A percentile compares a stretch with the other conserved stretches of the same genome.
phyloP scores from a whole-genome alignment of 2,113 vertebrate genomes.

The Suncus etruscus region DNA sequence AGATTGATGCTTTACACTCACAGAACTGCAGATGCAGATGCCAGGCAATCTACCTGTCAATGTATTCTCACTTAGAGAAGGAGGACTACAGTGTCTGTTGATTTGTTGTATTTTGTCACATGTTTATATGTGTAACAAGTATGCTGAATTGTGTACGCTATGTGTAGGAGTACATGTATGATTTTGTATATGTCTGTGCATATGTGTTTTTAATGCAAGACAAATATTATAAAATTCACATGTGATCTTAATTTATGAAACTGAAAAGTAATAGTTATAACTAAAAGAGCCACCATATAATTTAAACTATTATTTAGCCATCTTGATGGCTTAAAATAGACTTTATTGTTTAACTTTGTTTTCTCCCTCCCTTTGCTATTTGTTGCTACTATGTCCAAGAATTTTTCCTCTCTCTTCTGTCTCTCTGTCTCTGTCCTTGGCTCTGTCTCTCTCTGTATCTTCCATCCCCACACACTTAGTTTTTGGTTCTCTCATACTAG shows the following conservation, averaged over 20 bases:
- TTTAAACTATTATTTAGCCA: not conserved
- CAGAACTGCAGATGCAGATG: not conserved
- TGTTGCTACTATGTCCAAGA: too few species aligned
- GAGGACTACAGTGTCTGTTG: not conserved
- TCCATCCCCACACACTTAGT: too few species aligned
- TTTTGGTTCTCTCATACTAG: too few species aligned
- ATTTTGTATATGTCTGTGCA: too few species aligned
- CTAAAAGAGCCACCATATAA: not conserved
- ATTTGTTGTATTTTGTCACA: too few species aligned
- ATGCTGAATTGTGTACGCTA: not conserved
- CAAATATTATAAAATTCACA: not conserved
- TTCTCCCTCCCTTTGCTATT: too few species aligned
- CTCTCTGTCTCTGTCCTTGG: too few species aligned
- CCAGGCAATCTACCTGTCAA: not conserved
- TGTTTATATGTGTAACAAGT: not conserved
- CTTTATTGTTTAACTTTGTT: not conserved
- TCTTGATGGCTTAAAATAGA: slow-evolving; percentile 8
- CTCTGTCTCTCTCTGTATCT: too few species aligned
- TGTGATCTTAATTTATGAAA: not conserved
- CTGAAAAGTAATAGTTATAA: too few species aligned
- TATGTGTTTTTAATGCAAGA: not conserved
- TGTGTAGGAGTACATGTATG: too few species aligned
- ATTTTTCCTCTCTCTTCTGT: too few species aligned
- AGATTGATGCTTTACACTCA: not conserved
- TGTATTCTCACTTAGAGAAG: not conserved